Conservation (phyloP, 2,888 invertebrate genomes). For the Parnassius orleans region DNA sequence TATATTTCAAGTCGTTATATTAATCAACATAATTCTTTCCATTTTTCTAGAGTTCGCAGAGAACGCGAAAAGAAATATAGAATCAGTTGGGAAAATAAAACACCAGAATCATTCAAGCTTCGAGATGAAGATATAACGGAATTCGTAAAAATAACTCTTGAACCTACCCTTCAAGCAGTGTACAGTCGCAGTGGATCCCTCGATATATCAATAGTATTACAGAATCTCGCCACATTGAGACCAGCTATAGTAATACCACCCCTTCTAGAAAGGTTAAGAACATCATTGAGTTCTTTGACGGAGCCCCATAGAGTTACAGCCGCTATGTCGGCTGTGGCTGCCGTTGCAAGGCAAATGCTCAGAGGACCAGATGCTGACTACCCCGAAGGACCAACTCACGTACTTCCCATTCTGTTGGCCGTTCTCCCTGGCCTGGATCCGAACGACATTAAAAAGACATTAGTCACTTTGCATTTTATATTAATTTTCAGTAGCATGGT, state of each 20-base stretch:
- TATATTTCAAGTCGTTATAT: too few species aligned
- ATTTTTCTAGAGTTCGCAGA: conserved; percentile 75
- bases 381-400: conserved; percentile 89
- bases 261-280: conserved; percentile 89
- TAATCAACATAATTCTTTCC: not conserved
- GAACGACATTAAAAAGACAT: conserved; percentile 90
- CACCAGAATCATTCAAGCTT: conserved; percentile 85
- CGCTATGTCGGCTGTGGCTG: conserved; percentile 85
- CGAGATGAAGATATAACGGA: conserved; percentile 89
- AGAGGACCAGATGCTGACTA: conserved; percentile 78
- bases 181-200: conserved; percentile 86
- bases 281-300: conserved; percentile 90
- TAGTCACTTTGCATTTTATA: conserved; percentile 89
- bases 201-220: conserved; percentile 85
- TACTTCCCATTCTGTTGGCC: conserved; percentile 89
- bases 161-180: conserved; percentile 88
- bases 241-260: conserved; percentile 92
- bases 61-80: conserved; percentile 82
- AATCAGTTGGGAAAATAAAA: conserved; percentile 85
- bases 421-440: conserved; percentile 94
- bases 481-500: conserved; percentile 88
- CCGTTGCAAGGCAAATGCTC: conserved; percentile 85
- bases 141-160: conserved; percentile 89
- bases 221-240: conserved; percentile 88
- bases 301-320: conserved; percentile 93